Conservation (phyloP, 2,888 invertebrate genomes). For the Anorthoa munda region DNA sequence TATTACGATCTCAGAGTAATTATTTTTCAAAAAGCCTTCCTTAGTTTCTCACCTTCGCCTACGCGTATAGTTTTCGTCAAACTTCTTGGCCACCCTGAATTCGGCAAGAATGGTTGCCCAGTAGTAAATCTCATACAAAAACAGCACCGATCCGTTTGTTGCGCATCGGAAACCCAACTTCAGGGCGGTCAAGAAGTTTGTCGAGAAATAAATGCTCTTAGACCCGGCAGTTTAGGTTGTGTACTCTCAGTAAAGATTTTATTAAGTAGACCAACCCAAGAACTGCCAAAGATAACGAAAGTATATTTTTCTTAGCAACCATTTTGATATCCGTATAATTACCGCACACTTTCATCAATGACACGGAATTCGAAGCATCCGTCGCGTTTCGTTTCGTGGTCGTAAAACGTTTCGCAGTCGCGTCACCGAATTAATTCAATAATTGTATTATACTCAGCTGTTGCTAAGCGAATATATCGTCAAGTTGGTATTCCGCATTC, state of each 20-base stretch:
- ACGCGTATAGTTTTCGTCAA: too few relatives aligned
- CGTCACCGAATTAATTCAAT: constrained; percentile 51
- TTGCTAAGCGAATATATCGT: constrained; percentile 72
- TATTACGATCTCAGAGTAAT: too few relatives aligned
- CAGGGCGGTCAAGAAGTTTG: too few relatives aligned
- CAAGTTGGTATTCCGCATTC: constrained; percentile 82
- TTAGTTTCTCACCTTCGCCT: too few relatives aligned
- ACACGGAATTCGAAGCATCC: constrained; percentile 48
- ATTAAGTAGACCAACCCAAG: not conserved
- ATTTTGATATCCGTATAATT: constrained; percentile 40
- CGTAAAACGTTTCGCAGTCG: constrained; percentile 47
- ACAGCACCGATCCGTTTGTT: too few relatives aligned
- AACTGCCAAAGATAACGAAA: constrained; percentile 21
- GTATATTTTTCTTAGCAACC: constrained; percentile 16
- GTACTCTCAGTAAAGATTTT: not conserved
- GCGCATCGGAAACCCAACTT: too few relatives aligned
- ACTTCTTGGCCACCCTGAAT: too few relatives aligned
- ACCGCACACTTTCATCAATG: constrained; percentile 57
- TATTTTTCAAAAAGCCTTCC: too few relatives aligned
- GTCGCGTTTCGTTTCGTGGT: constrained; percentile 16
- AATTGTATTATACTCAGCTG: constrained; percentile 61
- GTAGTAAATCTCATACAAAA: too few relatives aligned
- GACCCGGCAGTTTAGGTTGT: not conserved
- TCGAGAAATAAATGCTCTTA: too few relatives aligned
- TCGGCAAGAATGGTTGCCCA: too few relatives aligned